Evolutionary conservation across 2,113 vertebrate genomes (phyloP), one percentile per base, ranked within the genome.

Genomic region (Corydoras maculifer): DNA sequence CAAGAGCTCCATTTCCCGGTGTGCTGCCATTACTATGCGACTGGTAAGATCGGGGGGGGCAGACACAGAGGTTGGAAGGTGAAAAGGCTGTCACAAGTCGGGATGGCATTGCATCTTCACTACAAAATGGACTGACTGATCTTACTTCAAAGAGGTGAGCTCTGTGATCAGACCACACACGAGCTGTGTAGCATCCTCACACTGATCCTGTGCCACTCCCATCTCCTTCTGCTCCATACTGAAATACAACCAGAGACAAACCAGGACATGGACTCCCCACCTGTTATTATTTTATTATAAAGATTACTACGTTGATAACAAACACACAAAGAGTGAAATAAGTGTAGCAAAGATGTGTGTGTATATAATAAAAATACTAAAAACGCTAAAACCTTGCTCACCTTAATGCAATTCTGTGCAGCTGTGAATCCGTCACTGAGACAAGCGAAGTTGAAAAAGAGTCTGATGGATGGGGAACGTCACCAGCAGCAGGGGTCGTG

Each of bases 141-240:
- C 91, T 87, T 72, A 96, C 94, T 96, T 96, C 25, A 94, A 81
- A 64, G 85, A 88, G 64, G 94, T 93, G 51, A 96, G 91, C 73
- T 96, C 93, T 25, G 82, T 58, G 64, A 92, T 82, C 0, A 96
- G 90, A 8, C 93, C 93, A 2, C 81, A 82, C 58, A 96, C 74
- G 0, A 88, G 78, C 1, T 84, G 76, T 3, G 91, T 89, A 1
- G 87, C 92, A 0, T 94, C 91, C 74, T 93, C 88, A 50, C 71
- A 70, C 14, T 59, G 8, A 60, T 61, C 59, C 53, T 50, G 9
- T 0, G 14, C 70, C 64, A 62, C 65, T 43, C 48, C 5, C 4
- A 32, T 14, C 18, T 54, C 53, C 25, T 78, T 62, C 18, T 35
- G 60, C 49, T 53, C 62, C 32, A 62, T 86, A 57, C 68, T 89